phyloP scores from a whole-genome alignment of 1,140 invertebrate species.

The Heliconius himera region DNA sequence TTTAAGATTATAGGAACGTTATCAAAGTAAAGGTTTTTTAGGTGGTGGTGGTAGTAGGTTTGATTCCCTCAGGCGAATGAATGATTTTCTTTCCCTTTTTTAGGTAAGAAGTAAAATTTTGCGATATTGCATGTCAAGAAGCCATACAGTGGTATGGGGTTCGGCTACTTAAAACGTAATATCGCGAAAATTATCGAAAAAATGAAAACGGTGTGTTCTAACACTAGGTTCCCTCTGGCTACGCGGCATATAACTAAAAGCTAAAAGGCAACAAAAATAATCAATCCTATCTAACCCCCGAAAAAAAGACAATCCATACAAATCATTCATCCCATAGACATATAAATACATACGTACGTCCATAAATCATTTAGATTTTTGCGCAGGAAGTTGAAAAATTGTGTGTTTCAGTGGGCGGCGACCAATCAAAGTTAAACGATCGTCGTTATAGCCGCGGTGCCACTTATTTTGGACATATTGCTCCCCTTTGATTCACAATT shows the following conservation, averaged over 20 bases:
- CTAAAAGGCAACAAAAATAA: neutral
- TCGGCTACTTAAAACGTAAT: neutral
- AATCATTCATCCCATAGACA: neutral
- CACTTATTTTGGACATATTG: slow-evolving; percentile 42
- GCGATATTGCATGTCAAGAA: too few species aligned
- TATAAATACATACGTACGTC: neutral
- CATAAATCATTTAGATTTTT: slow-evolving; percentile 6
- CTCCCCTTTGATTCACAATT: slow-evolving; percentile 38
- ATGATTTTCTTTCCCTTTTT: too few species aligned
- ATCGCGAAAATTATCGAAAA: neutral
- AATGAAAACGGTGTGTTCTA: neutral
- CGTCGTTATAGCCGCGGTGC: slow-evolving; percentile 41
- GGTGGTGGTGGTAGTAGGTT: too few species aligned
- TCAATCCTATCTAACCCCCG: neutral
- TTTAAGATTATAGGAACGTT: too few species aligned
- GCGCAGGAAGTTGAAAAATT: neutral
- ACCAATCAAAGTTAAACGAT: slow-evolving; percentile 54
- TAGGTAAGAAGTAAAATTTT: too few species aligned
- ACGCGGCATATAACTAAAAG: neutral
- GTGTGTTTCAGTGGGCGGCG: slow-evolving; percentile 28
- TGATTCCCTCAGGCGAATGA: too few species aligned
- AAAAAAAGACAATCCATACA: neutral
- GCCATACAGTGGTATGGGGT: too few species aligned
- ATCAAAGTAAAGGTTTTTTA: too few species aligned
- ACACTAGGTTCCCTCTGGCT: neutral